Conservation (phyloP, 1,140 invertebrate genomes). For the Macrobrachium nipponense region DNA sequence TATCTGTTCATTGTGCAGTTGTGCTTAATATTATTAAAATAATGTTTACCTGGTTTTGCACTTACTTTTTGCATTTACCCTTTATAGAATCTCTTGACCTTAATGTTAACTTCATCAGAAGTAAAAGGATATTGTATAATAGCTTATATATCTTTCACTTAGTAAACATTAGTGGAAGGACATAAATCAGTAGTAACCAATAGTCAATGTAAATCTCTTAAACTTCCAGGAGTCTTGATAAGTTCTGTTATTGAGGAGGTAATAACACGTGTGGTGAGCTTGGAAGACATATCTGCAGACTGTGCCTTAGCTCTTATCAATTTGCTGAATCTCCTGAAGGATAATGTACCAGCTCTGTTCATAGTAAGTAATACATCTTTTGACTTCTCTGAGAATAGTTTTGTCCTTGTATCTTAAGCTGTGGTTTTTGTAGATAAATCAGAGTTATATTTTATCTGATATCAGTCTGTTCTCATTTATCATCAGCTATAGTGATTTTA, state of each 20-base stretch:
- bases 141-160: not conserved
- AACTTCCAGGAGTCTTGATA: conserved; percentile 71
- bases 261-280: conserved; percentile 71
- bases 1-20: too few species aligned
- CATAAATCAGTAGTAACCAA: too few species aligned
- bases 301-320: conserved; percentile 74
- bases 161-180: too few species aligned
- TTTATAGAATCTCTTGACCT: too few species aligned
- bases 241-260: conserved; percentile 77
- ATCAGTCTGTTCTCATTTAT: not conserved
- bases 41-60: too few species aligned
- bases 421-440: not conserved
- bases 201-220: too few species aligned
- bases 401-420: not conserved
- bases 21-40: too few species aligned
- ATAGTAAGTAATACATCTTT: conserved; percentile 68
- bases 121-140: too few species aligned
- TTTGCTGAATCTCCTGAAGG: conserved; percentile 73
- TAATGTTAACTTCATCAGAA: too few species aligned
- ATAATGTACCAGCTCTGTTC: conserved; percentile 73
- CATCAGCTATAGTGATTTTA: too few species aligned
- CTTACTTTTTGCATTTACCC: too few species aligned
- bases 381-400: not conserved
- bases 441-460: not conserved
- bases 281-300: conserved; percentile 78